These are phyloP conservation scores for Engystomops pustulosus DNA, from an alignment of 2,113 vertebrate species.

Conservation along the genomic window DNA sequence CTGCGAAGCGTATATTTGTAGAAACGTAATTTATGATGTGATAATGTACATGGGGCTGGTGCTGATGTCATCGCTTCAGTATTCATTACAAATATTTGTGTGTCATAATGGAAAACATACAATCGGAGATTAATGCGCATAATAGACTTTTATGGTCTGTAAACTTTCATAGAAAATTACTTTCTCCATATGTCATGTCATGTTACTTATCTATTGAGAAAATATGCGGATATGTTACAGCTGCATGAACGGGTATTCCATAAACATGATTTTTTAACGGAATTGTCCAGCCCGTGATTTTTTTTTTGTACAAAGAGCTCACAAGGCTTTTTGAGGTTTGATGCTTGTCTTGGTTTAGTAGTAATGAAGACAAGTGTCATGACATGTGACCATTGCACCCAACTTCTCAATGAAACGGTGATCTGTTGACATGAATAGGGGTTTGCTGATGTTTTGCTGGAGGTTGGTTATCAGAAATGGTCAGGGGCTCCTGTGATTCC, in stretches of 20 bases:
- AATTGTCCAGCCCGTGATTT: no score
- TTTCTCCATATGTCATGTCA: not conserved
- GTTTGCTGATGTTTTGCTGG: no score
- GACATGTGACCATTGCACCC: no score
- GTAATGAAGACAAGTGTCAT: no score
- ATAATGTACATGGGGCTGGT: not conserved
- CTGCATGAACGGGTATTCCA: not conserved
- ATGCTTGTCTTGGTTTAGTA: no score
- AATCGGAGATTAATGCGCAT: not conserved
- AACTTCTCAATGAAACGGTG: no score
- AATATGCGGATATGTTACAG: not conserved
- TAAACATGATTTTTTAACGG: not conserved
- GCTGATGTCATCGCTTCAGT: not conserved
- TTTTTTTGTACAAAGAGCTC: no score
- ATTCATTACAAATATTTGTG: conserved; percentile 13
- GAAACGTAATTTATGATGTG: not conserved
- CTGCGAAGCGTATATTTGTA: not conserved
- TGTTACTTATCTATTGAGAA: not conserved
- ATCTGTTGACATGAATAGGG: no score
- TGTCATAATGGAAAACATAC: not conserved
- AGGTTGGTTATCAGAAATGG: no score
- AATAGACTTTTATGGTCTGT: no score
- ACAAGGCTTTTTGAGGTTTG: no score
- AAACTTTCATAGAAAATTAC: not conserved
- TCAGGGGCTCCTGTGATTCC: no score